phyloP scores from a whole-genome alignment of 2,113 vertebrate species.

The Carlito syrichta region DNA sequence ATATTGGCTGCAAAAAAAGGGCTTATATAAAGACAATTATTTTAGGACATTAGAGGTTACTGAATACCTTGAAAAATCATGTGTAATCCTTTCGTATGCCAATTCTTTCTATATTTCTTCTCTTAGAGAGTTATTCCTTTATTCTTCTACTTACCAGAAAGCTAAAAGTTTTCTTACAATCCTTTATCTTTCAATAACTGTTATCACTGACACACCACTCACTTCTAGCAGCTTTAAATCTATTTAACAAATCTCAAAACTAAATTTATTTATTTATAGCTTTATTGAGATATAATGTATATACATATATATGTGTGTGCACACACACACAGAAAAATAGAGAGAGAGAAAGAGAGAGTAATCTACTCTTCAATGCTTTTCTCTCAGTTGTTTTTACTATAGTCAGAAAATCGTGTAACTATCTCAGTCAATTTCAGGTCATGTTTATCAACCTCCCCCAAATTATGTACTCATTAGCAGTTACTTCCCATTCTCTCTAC shows the following conservation, averaged over 20 bases:
- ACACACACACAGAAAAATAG: too few relatives aligned
- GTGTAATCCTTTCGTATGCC: accelerated
- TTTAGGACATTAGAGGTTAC: background rate
- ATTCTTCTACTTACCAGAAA: background rate
- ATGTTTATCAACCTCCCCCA: background rate
- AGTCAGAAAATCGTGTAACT: background rate
- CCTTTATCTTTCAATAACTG: background rate
- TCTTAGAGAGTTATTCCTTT: background rate
- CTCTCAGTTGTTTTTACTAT: background rate
- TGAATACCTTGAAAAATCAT: background rate
- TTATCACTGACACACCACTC: background rate
- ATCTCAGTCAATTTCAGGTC: background rate
- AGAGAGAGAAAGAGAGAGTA: too few relatives aligned
- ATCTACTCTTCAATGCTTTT: too few relatives aligned
- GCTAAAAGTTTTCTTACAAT: background rate
- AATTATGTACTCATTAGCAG: background rate
- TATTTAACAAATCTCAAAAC: background rate
- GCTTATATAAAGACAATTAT: background rate
- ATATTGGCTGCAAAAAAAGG: background rate
- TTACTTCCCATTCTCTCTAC: background rate
- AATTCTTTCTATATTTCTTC: background rate
- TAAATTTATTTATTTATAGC: background rate
- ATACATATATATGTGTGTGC: too few relatives aligned
- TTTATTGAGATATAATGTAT: background rate
- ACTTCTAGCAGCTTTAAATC: background rate